Percentiles rank a stretch among this genome's conserved stretches.
Conservation (phyloP, 2,797 vertebrate species). For the Lepilemur ruficaudatus region DNA sequence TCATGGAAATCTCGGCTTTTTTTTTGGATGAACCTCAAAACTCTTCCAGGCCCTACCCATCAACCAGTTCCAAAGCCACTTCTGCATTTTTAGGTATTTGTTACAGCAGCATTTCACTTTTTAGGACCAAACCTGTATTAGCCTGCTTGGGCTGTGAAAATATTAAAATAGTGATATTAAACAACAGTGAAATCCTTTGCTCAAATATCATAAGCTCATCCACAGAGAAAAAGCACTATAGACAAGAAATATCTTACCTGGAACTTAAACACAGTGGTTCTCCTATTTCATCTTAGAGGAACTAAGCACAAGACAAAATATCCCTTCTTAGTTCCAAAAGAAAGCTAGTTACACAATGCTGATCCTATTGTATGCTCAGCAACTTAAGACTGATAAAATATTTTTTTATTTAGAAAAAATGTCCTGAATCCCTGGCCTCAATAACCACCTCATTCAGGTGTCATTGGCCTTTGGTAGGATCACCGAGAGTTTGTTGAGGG, state of each 20-base stretch:
- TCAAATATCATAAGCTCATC: not conserved
- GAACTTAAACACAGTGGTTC: not conserved
- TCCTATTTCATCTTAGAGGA: not conserved
- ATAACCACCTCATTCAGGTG: not conserved
- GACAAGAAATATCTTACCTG: not conserved
- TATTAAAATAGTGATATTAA: not conserved
- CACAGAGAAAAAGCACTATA: not conserved
- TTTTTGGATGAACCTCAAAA: not conserved
- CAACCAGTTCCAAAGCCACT: not conserved
- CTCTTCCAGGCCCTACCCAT: not conserved
- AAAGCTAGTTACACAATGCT: not conserved
- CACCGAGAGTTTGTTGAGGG: accelerated
- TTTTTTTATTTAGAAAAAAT: not conserved
- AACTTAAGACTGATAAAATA: not conserved
- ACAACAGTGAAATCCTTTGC: not conserved
- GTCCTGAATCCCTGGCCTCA: not conserved
- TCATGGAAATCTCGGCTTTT: not conserved
- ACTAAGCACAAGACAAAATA: not conserved
- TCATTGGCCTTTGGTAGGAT: not conserved
- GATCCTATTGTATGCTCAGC: not conserved
- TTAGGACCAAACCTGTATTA: not conserved
- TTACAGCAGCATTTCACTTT: not conserved
- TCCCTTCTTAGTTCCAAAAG: not conserved
- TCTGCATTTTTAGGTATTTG: not conserved
- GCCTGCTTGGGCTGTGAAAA: not conserved